These are phyloP conservation scores for Heterohyrax brucei DNA, from an alignment of 2,797 vertebrate species.

Conservation along the genomic window DNA sequence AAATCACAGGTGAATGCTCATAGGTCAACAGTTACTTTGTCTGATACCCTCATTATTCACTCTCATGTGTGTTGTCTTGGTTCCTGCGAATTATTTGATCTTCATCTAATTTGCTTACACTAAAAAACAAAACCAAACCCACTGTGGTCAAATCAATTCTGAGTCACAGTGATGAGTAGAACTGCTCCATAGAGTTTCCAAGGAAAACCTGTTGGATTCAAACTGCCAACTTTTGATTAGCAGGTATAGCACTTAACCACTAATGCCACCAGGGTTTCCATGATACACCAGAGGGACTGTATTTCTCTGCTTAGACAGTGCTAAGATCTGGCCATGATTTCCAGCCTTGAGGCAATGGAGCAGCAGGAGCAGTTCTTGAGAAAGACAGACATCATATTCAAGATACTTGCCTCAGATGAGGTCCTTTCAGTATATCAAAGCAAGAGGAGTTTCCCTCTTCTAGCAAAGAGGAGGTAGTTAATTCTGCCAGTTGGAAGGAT, in stretches of 20 bases:
- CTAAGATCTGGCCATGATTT: neutral
- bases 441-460: neutral
- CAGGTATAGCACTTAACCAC: too few species aligned
- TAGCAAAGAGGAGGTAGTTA: slow-evolving; percentile 14
- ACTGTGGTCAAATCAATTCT: too few species aligned
- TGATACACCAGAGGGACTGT: neutral
- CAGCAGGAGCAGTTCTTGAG: neutral
- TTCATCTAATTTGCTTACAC: neutral
- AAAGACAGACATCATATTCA: neutral
- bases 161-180: too few species aligned
- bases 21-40: neutral
- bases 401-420: neutral
- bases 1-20: slow-evolving; percentile 37
- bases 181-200: too few species aligned
- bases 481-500: slow-evolving; percentile 30
- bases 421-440: neutral
- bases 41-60: neutral
- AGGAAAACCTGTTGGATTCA: too few species aligned
- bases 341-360: neutral
- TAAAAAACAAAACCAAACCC: too few species aligned
- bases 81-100: neutral
- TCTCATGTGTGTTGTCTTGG: neutral
- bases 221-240: too few species aligned
- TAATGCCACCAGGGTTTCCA: too few species aligned
- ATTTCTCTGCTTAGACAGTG: neutral